These are phyloP conservation scores for Rhabdornis inornatus DNA, from an alignment of 2,113 vertebrate genomes.

Conservation along the genomic window DNA sequence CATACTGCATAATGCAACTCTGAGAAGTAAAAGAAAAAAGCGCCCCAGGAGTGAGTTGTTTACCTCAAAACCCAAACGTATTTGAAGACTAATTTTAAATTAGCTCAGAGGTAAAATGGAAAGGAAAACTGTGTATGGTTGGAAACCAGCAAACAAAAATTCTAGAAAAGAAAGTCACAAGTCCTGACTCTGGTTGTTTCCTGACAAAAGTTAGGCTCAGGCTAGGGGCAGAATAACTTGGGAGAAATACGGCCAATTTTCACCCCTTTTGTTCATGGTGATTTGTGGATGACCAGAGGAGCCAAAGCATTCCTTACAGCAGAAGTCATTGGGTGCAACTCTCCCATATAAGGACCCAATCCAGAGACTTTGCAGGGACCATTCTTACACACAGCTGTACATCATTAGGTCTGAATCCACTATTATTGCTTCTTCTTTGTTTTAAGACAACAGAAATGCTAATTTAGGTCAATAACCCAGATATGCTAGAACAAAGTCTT, in stretches of 20 bases:
- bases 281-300: background rate
- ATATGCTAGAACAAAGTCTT: background rate
- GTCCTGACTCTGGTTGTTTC: background rate
- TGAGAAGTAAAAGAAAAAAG: background rate
- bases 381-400: background rate
- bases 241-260: background rate
- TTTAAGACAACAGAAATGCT: background rate
- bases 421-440: background rate
- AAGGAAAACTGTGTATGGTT: background rate
- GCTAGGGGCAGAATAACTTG: background rate
- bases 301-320: background rate
- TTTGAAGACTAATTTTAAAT: background rate
- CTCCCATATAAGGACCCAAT: background rate
- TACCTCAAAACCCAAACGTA: background rate
- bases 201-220: background rate
- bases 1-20: background rate
- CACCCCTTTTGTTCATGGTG: background rate
- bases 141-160: background rate
- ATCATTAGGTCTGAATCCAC: background rate
- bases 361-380: background rate
- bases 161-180: background rate
- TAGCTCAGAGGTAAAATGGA: background rate
- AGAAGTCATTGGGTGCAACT: background rate
- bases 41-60: accelerated
- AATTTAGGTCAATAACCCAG: background rate